These are phyloP conservation scores for Chaetogeoica ovagalla DNA, from an alignment of 2,888 invertebrate species.

Conservation along the genomic window DNA sequence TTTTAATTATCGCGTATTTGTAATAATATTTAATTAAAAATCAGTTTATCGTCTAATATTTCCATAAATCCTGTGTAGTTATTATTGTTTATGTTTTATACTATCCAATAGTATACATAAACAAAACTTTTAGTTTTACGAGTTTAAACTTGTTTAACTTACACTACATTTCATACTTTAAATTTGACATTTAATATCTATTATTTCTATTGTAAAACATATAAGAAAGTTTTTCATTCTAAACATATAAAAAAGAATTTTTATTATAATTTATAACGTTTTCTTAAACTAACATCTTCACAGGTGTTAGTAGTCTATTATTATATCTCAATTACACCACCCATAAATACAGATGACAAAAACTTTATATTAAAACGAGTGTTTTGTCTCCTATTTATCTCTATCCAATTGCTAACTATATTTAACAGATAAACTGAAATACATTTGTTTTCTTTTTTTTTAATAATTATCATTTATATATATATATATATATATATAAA, in stretches of 20 bases:
- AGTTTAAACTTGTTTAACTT: constrained; percentile 32
- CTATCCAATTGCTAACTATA: too few species aligned
- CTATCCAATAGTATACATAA: background rate
- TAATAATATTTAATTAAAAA: background rate
- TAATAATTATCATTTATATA: too few species aligned
- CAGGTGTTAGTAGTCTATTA: background rate
- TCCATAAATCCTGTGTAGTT: background rate
- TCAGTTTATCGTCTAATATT: background rate
- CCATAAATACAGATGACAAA: too few species aligned
- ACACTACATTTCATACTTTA: constrained; percentile 33
- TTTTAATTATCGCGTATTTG: too few species aligned
- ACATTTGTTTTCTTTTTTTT: too few species aligned
- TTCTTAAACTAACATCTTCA: background rate
- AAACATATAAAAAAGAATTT: background rate
- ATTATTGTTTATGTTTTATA: background rate
- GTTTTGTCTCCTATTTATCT: too few species aligned
- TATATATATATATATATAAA: too few species aligned
- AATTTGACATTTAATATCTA: constrained; percentile 17
- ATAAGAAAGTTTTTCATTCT: constrained; percentile 26
- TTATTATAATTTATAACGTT: constrained; percentile 7
- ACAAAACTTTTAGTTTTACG: constrained; percentile 20
- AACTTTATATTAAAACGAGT: too few species aligned
- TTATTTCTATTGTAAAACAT: background rate
- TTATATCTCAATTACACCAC: too few species aligned
- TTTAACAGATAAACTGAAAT: too few species aligned